Evolutionary conservation across 1,140 invertebrate species (phyloP).

Genomic region (Eciton burchellii): DNA sequence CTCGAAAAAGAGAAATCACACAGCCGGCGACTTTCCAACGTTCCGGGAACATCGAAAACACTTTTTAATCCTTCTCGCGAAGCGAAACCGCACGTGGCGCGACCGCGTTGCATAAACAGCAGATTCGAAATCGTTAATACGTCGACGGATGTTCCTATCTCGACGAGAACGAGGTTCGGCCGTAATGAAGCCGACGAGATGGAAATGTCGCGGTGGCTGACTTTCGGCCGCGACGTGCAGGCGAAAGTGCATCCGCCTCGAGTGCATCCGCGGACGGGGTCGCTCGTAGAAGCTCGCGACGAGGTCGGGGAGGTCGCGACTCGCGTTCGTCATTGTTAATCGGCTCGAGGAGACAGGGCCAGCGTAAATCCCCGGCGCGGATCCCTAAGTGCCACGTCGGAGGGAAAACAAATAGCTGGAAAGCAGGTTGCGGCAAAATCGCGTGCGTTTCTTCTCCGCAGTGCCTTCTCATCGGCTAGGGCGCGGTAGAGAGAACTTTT

Average conservation of each 20-base stretch:
- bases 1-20: constrained; percentile 74
- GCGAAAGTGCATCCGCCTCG: constrained; percentile 72
- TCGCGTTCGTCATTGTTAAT: constrained; percentile 64
- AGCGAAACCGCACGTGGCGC: constrained; percentile 64
- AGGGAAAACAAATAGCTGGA: constrained; percentile 69
- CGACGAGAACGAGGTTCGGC: constrained; percentile 6
- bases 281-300: too few relatives aligned
- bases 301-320: constrained; percentile 61
- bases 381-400: constrained; percentile 68
- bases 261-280: constrained; percentile 53
- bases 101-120: constrained; percentile 59
- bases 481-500: constrained; percentile 64
- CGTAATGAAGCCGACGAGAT: constrained; percentile 56
- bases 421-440: constrained; percentile 71
- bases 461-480: background rate
- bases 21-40: constrained; percentile 68
- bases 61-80: constrained; percentile 53
- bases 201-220: constrained; percentile 57
- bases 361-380: constrained; percentile 66
- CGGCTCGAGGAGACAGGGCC: constrained; percentile 64
- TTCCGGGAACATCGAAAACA: constrained; percentile 72
- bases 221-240: constrained; percentile 16
- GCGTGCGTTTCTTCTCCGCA: constrained; percentile 60
- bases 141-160: constrained; percentile 26
- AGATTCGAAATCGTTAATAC: constrained; percentile 43